Evolutionary conservation across 2,113 vertebrate species (phyloP).

Genomic region (Nansenia antarctica): DNA sequence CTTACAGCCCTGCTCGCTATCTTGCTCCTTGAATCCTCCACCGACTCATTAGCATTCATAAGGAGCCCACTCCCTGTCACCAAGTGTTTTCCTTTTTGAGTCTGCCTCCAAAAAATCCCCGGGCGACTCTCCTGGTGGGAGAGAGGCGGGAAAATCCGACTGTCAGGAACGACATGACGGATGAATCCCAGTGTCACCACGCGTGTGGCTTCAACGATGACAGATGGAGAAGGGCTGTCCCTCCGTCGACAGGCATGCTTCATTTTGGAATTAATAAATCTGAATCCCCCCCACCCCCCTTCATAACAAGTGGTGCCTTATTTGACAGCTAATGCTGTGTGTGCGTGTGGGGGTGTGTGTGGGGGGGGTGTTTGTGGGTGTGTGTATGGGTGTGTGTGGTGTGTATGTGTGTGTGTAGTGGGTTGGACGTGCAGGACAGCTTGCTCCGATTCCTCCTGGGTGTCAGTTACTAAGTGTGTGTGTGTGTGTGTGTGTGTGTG

Average conservation of each 20-base stretch:
- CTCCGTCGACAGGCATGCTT: constrained; percentile 94
- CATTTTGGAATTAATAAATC: constrained; percentile 99
- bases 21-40: constrained; percentile 87
- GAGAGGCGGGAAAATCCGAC: constrained; percentile 97
- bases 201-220: constrained; percentile 94
- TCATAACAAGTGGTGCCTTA: constrained; percentile 89
- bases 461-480: constrained; percentile 55
- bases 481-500: constrained; percentile 14
- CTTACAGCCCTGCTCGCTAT: constrained; percentile 73
- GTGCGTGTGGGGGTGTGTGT: constrained; percentile 84
- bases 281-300: constrained; percentile 86
- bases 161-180: constrained; percentile 99
- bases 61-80: constrained; percentile 99
- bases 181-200: constrained; percentile 96
- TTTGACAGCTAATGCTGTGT: constrained; percentile 92
- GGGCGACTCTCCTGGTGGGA: constrained; percentile 93
- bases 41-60: constrained; percentile 99
- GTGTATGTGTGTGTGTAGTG: constrained; percentile 47
- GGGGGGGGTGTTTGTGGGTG: constrained; percentile 72
- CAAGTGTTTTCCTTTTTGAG: constrained; percentile 86
- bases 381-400: constrained; percentile 13
- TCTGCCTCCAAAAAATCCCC: constrained; percentile 90
- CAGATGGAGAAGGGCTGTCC: constrained; percentile 99
- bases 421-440: constrained; percentile 84
- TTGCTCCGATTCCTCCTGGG: constrained; percentile 88